Evolutionary conservation across 53 echinoderm and acorn worm genomes (phyloP).

Genomic region (Zoroaster sp.): DNA sequence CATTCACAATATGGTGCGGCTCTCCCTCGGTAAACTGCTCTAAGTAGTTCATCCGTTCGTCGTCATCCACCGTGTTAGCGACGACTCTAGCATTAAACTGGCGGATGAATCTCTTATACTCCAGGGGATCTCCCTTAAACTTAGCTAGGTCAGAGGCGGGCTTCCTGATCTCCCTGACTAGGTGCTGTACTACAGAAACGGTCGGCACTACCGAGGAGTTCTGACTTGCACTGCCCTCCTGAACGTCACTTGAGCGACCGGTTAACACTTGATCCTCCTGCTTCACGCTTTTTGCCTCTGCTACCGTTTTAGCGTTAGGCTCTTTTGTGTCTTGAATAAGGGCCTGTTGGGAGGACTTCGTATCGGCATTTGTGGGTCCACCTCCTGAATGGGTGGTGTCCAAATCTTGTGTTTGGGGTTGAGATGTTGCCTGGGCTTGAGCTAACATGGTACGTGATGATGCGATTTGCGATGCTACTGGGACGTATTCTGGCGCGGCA

Average conservation of each 20-base stretch:
- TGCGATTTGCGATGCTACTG: no score
- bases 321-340: neutral
- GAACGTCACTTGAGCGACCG: no score
- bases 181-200: neutral
- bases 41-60: conserved; percentile 44
- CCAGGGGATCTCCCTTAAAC: conserved; percentile 44
- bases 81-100: conserved; percentile 47
- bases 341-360: neutral
- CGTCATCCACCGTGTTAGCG: conserved; percentile 33
- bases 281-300: neutral
- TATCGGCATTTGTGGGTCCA: neutral
- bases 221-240: no score
- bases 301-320: neutral
- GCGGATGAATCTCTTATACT: conserved; percentile 18
- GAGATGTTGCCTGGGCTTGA: no score
- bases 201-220: no score
- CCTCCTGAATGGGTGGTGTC: neutral
- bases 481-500: neutral
- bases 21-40: conserved; percentile 59
- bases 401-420: neutral
- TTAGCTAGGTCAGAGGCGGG: conserved; percentile 3
- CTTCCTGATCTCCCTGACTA: conserved; percentile 36
- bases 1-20: conserved; percentile 58
- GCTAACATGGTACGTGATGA: no score
- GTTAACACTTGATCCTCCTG: neutral